Evolutionary conservation across 2,797 vertebrate species (phyloP), one percentile per base, ranked within the genome.

Genomic region (Spheniscus humboldti): DNA sequence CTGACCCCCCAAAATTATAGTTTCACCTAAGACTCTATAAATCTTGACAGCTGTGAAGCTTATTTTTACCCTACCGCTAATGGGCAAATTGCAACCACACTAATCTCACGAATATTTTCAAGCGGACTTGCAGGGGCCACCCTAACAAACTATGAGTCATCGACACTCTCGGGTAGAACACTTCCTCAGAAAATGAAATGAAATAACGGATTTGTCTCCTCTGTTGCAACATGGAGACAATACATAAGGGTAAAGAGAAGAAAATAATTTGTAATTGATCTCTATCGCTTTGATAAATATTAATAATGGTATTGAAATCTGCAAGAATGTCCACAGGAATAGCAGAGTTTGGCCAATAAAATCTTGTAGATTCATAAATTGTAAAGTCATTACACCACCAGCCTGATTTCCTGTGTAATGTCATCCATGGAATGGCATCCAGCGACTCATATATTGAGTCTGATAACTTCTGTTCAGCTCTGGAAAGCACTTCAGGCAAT

Each of bases 11-110:
- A 41, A 78, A 96, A 94, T 82, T 86, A 63, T 57, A 91, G 88
- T 96, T 97, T 96, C 87, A 96, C 93, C 94, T 79, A 85, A 9
- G 28, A 74, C 55, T 95, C 43, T 66, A 45, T 79, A 95, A 97
- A 96, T 79, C 79, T 68, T 50, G 47, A 90, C 92, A 92, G 56
- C 72, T 81, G 25, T 82, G 80, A 85, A 91, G 83, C 20, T 85
- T 94, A 60, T 57, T 94, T 90, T 96, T 57, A 91, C 82, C 55
- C 76, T 87, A 62, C 88, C 85, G 82, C 90, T 97, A 90, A 96
- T 43, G 48, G 77, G 41, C 47, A 92, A 96, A 94, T 57, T 86
- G 48, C 48, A 96, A 76, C 50, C 90, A 89, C 66, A 72, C 62
- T 95, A 94, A 75, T 93, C 88, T 91, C 77, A 56, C 24, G 2